phyloP scores from a whole-genome alignment of 2,113 vertebrate species.

The Percopsis transmontana region DNA sequence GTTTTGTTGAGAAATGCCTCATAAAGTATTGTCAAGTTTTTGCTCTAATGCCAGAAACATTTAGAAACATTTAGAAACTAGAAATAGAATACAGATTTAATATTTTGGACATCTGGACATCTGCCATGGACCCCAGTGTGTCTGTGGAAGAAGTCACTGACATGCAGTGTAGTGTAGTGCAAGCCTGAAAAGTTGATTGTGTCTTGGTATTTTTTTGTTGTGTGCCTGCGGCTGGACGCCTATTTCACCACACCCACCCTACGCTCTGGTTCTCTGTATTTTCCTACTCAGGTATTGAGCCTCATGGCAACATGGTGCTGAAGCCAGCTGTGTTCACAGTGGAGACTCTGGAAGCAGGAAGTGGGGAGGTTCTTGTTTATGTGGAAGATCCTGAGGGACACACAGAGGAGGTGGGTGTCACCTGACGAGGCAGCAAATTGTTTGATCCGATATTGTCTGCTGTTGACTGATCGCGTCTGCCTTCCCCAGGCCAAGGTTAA shows the following conservation, averaged over 20 bases:
- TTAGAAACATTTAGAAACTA: too few relatives aligned
- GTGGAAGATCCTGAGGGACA: conserved; percentile 95
- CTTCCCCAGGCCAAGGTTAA: conserved; percentile 87
- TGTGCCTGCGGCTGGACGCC: too few relatives aligned
- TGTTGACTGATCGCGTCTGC: conserved; percentile 3
- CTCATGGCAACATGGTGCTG: conserved; percentile 90
- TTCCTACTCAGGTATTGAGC: conserved; percentile 84
- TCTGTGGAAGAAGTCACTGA: conserved; percentile 15
- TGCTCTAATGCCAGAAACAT: too few relatives aligned
- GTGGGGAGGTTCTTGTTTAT: conserved; percentile 91
- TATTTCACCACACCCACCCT: too few relatives aligned
- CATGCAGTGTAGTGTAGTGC: too few relatives aligned
- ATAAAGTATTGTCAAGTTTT: too few relatives aligned
- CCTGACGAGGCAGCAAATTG: neutral
- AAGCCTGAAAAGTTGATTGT: too few relatives aligned
- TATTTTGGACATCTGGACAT: too few relatives aligned
- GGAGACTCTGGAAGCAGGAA: conserved; percentile 87
- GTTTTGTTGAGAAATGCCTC: too few relatives aligned
- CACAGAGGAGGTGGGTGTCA: conserved; percentile 86
- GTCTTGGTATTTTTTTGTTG: too few relatives aligned
- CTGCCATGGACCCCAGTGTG: neutral
- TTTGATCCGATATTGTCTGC: neutral
- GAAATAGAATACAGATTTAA: too few relatives aligned
- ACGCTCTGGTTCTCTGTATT: conserved; percentile 1
- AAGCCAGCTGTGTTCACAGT: conserved; percentile 90